Evolutionary conservation across 2,113 vertebrate genomes (phyloP), one percentile per base, ranked within the genome.

Genomic region (Pelusios castaneus): DNA sequence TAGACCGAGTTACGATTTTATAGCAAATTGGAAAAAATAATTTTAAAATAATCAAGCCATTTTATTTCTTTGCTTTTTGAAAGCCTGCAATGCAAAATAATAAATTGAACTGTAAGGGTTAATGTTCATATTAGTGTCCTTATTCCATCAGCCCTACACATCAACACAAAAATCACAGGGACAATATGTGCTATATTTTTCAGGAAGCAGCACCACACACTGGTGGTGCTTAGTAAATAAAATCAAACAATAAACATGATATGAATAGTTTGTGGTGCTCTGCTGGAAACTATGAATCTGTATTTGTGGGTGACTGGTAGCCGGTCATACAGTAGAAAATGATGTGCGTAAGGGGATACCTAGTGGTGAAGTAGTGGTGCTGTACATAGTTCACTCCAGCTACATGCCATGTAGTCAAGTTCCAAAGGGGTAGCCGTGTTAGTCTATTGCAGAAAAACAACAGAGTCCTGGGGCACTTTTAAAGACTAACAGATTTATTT

Each of bases 271-370:
- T 10, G 47, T 78, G 2, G 2, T 63, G 43, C 27, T 4, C 80
- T 6, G 2, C 51, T 86, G 5, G 9, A 70, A n/a, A 17, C 38
- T 21, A 70, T 10, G n/a, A 38, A 38, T 10, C 9, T 70, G 63
- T 38, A n/a, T 38, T 70, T n/a, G 17, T 70, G 34, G 17, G 60
- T 4, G 60, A n/a, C 10, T 29, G 22, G 31, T 17, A 51, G 4
- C 19, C 2, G 41, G 34, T 85, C 73, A 81, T 55, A 45, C 38
- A 77, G 77, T 58, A 21, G 25, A 0, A 45, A 84, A 10, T 78
- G 16, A 67, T 75, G n/a, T 51, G 10, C 16, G 31, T 7, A 82
- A 80, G 55, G 47, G 29, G 94, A 93, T 95, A 94, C 91, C 94
- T 96, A 81, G 92, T 94, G 96, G 54, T 75, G 55, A 47, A 0